phyloP scores from a whole-genome alignment of 1,140 invertebrate genomes.

The Drosophila pseudoobscura region DNA sequence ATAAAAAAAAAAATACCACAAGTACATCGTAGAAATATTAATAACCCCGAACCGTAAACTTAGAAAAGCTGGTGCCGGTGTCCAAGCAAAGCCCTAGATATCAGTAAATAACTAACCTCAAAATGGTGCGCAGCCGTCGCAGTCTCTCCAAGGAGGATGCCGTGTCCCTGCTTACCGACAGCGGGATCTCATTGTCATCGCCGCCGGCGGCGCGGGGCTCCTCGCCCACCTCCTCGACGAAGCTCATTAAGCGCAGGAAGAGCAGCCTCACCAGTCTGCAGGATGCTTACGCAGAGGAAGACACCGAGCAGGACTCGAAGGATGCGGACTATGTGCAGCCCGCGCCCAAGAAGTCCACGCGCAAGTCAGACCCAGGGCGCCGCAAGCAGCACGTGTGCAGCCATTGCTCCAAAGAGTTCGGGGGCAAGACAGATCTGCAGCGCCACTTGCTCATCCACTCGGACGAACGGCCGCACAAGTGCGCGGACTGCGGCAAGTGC shows the following conservation, averaged over 20 bases:
- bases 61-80: constrained; percentile 70
- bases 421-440: constrained; percentile 83
- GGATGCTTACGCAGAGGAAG: constrained; percentile 40
- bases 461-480: constrained; percentile 86
- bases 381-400: constrained; percentile 79
- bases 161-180: constrained; percentile 65
- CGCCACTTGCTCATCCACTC: constrained; percentile 86
- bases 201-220: constrained; percentile 62
- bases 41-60: constrained; percentile 36
- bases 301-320: constrained; percentile 41
- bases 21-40: constrained; percentile 5
- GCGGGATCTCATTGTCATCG: constrained; percentile 78
- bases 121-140: constrained; percentile 78
- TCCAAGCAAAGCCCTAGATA: constrained; percentile 37
- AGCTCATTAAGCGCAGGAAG: constrained; percentile 52
- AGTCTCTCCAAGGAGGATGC: constrained; percentile 79
- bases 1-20: not conserved
- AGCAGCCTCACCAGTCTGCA: constrained; percentile 58
- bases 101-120: constrained; percentile 15
- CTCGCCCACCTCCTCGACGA: constrained; percentile 26
- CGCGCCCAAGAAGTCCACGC: constrained; percentile 42
- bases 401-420: constrained; percentile 84
- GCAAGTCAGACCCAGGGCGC: constrained; percentile 46
- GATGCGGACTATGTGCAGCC: constrained; percentile 64
- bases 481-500: constrained; percentile 89